Base-by-base conservation (phyloP, 2,113 vertebrate species). In the Miniopterus natalensis region DNA sequence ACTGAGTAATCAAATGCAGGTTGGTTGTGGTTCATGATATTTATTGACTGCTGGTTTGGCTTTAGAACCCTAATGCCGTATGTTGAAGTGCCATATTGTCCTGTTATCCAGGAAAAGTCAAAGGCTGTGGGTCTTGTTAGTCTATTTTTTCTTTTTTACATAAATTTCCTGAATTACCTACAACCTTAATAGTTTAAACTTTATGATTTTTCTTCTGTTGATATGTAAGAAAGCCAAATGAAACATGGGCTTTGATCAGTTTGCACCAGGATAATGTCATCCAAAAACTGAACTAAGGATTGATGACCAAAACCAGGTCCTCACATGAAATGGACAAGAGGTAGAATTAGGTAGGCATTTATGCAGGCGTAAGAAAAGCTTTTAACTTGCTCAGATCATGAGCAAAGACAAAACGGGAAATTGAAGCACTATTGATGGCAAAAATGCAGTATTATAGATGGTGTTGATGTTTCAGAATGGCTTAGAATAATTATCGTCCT, bases 1-100 rank as follows among this genome's bases (percentile, higher is more conserved):
- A 96, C 92, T 97, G 92, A 97, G 91, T 97, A 98, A 95, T 83
- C 84, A 94, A 23, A 95, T 92, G 97, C 96, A 80, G 88, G 86
- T 96, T 98, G 74, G 70, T 96, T 78, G 70, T 93, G 80, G 78
- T 97, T 96, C 97, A 66, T 97, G 83, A 66, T 95, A 88, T 95
- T 98, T 97, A 93, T 97, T 90, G 97, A 95, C 94, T 96, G 55
- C 93, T 96, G 53, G 66, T 91, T 90, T 97, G 88, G 70, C 90
- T 97, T 97, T 95, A 94, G 79, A 80, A 27, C 90, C 65, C 77
- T 70, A 53, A 91, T 96, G 86, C 96, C 98, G 96, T 93, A 95
- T 89, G 66, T 83, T 97, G 88, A 55, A 84, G 70, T 63, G 65
- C 63, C 92, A 84, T 95, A 42, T 96, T 95, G 77, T 85, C 75